Evolutionary conservation across 2,113 vertebrate species (phyloP).

Genomic region (Chauna torquata): DNA sequence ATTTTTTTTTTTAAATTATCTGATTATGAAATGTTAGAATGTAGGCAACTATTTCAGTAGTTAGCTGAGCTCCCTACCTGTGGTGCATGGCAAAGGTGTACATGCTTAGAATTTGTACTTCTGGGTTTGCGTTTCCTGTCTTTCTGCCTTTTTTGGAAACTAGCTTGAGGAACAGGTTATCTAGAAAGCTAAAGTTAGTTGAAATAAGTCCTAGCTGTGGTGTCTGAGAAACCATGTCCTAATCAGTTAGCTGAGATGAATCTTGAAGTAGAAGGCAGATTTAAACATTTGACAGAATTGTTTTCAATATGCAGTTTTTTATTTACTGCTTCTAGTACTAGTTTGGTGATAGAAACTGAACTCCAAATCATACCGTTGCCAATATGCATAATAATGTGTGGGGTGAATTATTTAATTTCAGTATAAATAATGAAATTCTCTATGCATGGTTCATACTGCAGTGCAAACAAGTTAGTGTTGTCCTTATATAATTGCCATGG

Average conservation of each 20-base stretch:
- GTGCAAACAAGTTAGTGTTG: neutral
- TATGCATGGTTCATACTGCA: neutral
- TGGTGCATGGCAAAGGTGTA: neutral
- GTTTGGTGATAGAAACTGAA: neutral
- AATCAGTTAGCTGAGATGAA: neutral
- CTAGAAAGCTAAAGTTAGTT: neutral
- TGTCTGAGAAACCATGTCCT: neutral
- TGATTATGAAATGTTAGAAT: neutral
- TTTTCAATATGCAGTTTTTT: neutral
- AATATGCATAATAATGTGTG: neutral
- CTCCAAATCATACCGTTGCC: neutral
- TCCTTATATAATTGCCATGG: neutral
- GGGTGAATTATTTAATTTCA: neutral
- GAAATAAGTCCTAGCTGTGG: neutral
- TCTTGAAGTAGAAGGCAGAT: neutral
- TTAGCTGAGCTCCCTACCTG: neutral
- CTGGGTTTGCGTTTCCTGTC: too few species aligned
- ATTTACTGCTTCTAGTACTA: neutral
- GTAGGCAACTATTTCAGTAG: neutral
- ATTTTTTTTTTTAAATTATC: too few species aligned
- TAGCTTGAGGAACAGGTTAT: neutral
- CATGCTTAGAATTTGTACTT: neutral
- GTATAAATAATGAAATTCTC: neutral
- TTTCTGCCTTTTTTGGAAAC: neutral
- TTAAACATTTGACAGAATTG: neutral